Base-by-base conservation (phyloP, 35 echinoderm and acorn worm species). In the Strongylocentrotus purpuratus region DNA sequence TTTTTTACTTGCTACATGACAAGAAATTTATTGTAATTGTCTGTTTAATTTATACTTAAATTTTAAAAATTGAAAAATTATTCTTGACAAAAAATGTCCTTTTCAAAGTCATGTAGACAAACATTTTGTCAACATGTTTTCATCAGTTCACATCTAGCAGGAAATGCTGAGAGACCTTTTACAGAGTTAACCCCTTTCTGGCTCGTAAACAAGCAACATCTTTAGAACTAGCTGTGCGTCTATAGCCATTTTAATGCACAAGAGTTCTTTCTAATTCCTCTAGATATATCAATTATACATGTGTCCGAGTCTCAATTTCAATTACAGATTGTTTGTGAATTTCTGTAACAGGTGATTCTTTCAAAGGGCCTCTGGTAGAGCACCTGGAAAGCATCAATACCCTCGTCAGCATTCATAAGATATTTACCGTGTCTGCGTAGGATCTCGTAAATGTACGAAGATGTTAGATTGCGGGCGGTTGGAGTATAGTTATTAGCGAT, bases 401-500 rank as follows among this genome's bases (percentile, higher is more conserved):
- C 87, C 9, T 89, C 17, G 22, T 33, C 87, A n/a, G 87, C 31
- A 86, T n/a, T 86, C 25, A 86, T 86, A 33, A 89, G 87, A 89
- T 78, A 91, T 94, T 97, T 95, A 99, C 98, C 98, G 78, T 96
- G 97, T 88, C 97, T 99, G 45, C 96, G 95, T 85, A 95, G 97
- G 33, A 99, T 50, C 55, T 99, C 98, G 96, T 97, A 99, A 12
- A 99, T 94, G 92, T 96, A 96, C 31, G 98, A 99, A 7, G 97
- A 95, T 22, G 98, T 97, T 7, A 99, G 97, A 86, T 99, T 97
- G 25, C 96, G 93, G 7, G 98, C 98, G 32, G 98, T 94, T 85
- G 98, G 98, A 9, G 96, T 97, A 95, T 99, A 99, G 94, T 97
- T 99, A 71, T 99, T 99, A 45, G 94, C 98, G 50, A 99, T 99